phyloP scores from a whole-genome alignment of 2,797 vertebrate genomes.

The Microchirus variegatus region DNA sequence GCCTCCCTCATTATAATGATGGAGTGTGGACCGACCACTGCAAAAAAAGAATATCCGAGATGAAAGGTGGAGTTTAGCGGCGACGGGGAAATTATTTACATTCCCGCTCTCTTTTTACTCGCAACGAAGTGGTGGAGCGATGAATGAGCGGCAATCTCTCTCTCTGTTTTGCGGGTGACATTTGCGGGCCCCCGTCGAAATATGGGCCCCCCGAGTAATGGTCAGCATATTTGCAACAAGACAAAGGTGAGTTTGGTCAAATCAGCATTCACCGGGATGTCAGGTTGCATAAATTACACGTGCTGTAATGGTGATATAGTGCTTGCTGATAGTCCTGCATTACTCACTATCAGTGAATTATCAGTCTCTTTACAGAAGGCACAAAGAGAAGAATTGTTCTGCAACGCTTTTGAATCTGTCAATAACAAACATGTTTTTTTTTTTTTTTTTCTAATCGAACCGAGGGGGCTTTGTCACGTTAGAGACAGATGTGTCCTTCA shows the following conservation, averaged over 20 bases:
- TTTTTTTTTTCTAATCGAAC: not conserved
- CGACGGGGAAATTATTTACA: constrained; percentile 60
- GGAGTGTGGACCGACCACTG: constrained; percentile 62
- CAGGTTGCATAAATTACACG: constrained; percentile 56
- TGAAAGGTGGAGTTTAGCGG: constrained; percentile 59
- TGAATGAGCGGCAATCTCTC: constrained; percentile 53
- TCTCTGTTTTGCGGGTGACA: constrained; percentile 58
- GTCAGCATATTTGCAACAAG: constrained; percentile 65
- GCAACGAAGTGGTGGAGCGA: constrained; percentile 1
- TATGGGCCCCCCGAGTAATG: constrained; percentile 56
- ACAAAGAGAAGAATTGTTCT: constrained; percentile 19
- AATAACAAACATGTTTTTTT: no score
- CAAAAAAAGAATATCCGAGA: constrained; percentile 50
- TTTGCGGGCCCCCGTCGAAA: constrained; percentile 60
- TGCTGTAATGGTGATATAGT: constrained; percentile 41
- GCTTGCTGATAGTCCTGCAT: constrained; percentile 34
- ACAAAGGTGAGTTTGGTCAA: constrained; percentile 70
- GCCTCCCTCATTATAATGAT: constrained; percentile 81
- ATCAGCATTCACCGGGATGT: constrained; percentile 45
- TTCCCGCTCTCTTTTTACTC: constrained; percentile 26
- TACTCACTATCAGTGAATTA: constrained; percentile 38
- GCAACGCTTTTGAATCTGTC: no score
- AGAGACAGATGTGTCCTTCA: constrained; percentile 55
- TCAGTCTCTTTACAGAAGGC: constrained; percentile 23
- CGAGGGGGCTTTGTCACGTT: constrained; percentile 11